A percentile compares a stretch with the other conserved stretches of the same genome.
phyloP scores from a whole-genome alignment of 2,113 vertebrate genomes.

The Thymallus thymallus region DNA sequence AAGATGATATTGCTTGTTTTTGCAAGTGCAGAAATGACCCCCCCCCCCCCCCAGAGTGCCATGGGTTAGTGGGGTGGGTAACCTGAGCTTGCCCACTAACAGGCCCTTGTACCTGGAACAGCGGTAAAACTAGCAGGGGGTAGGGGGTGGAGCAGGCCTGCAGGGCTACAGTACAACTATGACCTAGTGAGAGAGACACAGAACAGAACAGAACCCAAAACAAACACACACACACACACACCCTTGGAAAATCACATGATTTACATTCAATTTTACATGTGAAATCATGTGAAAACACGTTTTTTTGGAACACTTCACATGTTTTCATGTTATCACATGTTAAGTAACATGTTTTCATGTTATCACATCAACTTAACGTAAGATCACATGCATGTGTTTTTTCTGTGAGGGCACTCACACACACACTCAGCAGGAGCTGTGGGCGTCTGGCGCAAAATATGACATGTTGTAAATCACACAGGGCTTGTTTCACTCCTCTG shows the following conservation, averaged over 20 bases:
- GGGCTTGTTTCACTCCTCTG: constrained; percentile 55
- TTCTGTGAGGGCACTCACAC: neutral
- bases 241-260: constrained; percentile 8
- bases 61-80: constrained; percentile 56
- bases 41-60: constrained; percentile 45
- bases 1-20: constrained; percentile 70
- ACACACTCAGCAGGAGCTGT: constrained; percentile 23
- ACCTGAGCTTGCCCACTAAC: constrained; percentile 59
- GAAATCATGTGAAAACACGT: too few species aligned
- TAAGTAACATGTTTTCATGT: too few species aligned
- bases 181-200: constrained; percentile 30
- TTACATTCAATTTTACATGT: too few species aligned
- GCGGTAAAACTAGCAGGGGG: constrained; percentile 55
- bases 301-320: constrained; percentile 35
- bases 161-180: constrained; percentile 31
- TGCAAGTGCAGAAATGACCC: constrained; percentile 57
- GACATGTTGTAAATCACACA: constrained; percentile 58
- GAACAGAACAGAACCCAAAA: constrained; percentile 25
- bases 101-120: constrained; percentile 59
- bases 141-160: constrained; percentile 28
- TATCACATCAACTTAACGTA: too few species aligned
- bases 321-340: too few species aligned
- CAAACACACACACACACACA: constrained; percentile 12
- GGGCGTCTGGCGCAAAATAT: constrained; percentile 32
- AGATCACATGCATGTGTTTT: too few species aligned